phyloP scores from a whole-genome alignment of 2,113 vertebrate genomes.

The Gavia stellata region DNA sequence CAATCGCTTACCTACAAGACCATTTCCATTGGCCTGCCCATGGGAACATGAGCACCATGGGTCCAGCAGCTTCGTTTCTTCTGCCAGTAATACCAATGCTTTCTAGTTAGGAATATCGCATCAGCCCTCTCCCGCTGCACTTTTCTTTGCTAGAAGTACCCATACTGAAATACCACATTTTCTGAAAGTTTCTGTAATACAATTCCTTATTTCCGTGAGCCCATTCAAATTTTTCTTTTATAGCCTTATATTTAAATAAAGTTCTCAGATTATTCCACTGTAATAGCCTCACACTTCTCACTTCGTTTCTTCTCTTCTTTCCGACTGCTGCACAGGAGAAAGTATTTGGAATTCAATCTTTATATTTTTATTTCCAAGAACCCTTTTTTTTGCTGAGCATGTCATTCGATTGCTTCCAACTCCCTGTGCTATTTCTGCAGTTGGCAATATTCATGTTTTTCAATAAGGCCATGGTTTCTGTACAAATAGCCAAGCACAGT shows the following conservation, averaged over 20 bases:
- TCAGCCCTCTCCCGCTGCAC: background rate
- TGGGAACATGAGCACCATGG: accelerated
- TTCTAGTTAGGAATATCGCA: accelerated
- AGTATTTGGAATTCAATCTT: background rate
- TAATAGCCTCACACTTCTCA: background rate
- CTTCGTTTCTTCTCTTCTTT: background rate
- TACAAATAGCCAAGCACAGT: background rate
- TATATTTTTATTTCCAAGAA: background rate
- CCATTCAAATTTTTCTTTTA: background rate
- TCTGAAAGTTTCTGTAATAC: background rate
- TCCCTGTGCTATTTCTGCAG: background rate
- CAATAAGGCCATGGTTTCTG: background rate
- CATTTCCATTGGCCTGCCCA: background rate
- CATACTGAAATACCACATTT: background rate
- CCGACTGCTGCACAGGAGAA: background rate
- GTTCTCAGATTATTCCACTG: background rate
- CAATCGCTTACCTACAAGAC: background rate
- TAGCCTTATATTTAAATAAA: background rate
- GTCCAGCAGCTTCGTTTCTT: no score
- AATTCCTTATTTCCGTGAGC: background rate
- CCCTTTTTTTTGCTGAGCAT: background rate
- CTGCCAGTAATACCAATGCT: background rate
- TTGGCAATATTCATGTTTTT: background rate
- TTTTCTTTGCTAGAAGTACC: background rate
- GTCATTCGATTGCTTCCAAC: background rate